Base-by-base conservation (phyloP, 2,888 invertebrate genomes). In the Pyralis farinalis region DNA sequence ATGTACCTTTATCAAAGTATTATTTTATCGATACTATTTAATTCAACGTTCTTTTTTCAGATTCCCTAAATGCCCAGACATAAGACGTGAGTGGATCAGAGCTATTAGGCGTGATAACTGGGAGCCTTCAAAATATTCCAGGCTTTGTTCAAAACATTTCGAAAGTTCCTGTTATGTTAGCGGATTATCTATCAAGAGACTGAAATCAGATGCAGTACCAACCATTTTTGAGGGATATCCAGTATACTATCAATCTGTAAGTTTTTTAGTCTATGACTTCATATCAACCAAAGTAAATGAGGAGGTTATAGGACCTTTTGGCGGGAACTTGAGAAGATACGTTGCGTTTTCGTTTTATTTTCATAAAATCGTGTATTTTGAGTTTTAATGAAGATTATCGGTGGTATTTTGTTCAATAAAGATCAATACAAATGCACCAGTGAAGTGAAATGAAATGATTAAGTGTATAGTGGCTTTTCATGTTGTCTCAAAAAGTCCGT, bases 121-220 rank as follows among this genome's bases (percentile, higher is more conserved):
- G 36, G 20, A 27, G 20, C 35, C 41, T 16, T 25, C 31, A 0
- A 41, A 36, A 36, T 27, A 12, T 27, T 36, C 41, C 7, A 12
- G 41, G 7, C 12, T 41, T 12, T 41, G 41, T 32, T 41, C 36
- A 6, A 41, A 36, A 36, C 36, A 41, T 36, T 41, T 41, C 8
- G 25, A 32, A 10, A 6, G 27, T 16, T 32, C 35, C 5, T 9
- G 41, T 36, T 41, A 32, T 27, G 12, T 36, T 0, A 10, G 9
- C 0, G 36, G 41, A 0, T 16, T 32, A 7, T 9, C 10, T 36
- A 11, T 35, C 2, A 41, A 9, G 10, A 41, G 27, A 27, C 20
- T 41, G 3, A 27, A 32, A 12, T 9, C 25, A 1, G 32, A 41
- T 10, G 41, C 36, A 16, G 20, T 41, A 7, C 41, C 36, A 9